phyloP scores from a whole-genome alignment of 2,888 invertebrate genomes.

The Carabus problematicus region DNA sequence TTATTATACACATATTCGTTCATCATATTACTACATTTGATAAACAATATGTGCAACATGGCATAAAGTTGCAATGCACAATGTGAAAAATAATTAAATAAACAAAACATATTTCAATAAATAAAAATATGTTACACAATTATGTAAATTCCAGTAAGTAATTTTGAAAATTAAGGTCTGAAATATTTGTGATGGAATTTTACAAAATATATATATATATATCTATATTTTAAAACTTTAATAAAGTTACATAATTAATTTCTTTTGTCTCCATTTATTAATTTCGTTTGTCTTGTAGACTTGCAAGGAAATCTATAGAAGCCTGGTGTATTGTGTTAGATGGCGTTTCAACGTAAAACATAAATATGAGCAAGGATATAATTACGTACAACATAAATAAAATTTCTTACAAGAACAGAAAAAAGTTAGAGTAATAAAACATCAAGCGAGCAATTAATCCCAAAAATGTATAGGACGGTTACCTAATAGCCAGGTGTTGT shows the following conservation, averaged over 20 bases:
- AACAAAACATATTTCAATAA: neutral
- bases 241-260: neutral
- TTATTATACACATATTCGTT: no score
- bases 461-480: neutral
- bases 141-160: no score
- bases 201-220: neutral
- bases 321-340: no score
- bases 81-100: conserved; percentile 6
- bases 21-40: no score
- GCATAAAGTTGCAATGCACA: neutral
- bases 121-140: neutral
- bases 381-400: conserved; percentile 32
- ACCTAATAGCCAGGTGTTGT: no score
- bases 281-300: conserved; percentile 5
- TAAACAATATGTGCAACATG: no score
- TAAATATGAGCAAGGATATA: conserved; percentile 33
- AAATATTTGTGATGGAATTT: no score
- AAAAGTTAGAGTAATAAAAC: conserved; percentile 27
- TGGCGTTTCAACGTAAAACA: conserved; percentile 10
- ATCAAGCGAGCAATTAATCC: conserved; percentile 28
- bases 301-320: conserved; percentile 5
- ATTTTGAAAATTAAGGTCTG: no score
- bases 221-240: neutral
- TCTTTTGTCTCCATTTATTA: conserved; percentile 1
- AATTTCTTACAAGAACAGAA: conserved; percentile 25